Conservation (phyloP, 2,888 invertebrate genomes). For the Athalia cordata region DNA sequence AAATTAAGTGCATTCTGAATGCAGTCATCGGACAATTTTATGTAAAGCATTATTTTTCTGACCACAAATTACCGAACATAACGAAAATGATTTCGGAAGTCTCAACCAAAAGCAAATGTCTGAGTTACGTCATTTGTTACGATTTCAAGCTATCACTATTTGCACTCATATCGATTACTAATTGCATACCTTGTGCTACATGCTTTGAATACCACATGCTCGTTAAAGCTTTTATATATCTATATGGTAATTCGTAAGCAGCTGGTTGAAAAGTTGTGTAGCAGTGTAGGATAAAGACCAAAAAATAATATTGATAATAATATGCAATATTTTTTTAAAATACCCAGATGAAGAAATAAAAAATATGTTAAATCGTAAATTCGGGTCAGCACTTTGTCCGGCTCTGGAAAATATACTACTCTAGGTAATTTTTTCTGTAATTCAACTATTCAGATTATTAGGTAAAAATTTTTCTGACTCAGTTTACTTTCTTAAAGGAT, state of each 20-base stretch:
- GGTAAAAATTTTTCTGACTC: too few species aligned
- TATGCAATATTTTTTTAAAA: conserved; percentile 48
- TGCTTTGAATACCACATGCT: background rate
- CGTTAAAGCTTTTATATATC: conserved; percentile 25
- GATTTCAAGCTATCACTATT: too few species aligned
- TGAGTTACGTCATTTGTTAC: too few species aligned
- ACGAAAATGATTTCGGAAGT: too few species aligned
- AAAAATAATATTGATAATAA: conserved; percentile 46
- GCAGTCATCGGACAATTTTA: background rate
- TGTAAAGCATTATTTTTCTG: background rate
- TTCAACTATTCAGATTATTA: too few species aligned
- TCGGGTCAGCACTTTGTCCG: too few species aligned
- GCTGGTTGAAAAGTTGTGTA: conserved; percentile 30
- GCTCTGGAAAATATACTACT: too few species aligned
- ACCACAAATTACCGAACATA: background rate
- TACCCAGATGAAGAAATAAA: conserved; percentile 12
- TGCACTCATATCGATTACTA: background rate
- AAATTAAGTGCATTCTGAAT: conserved; percentile 2
- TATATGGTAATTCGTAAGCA: conserved; percentile 12
- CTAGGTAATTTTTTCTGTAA: too few species aligned
- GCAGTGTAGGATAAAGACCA: conserved; percentile 43
- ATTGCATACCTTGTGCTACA: background rate
- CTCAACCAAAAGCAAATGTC: too few species aligned
- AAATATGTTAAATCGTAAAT: conserved; percentile 40
- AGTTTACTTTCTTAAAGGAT: too few species aligned